phyloP scores from a whole-genome alignment of 2,797 vertebrate species.

The Podarcis lilfordi region DNA sequence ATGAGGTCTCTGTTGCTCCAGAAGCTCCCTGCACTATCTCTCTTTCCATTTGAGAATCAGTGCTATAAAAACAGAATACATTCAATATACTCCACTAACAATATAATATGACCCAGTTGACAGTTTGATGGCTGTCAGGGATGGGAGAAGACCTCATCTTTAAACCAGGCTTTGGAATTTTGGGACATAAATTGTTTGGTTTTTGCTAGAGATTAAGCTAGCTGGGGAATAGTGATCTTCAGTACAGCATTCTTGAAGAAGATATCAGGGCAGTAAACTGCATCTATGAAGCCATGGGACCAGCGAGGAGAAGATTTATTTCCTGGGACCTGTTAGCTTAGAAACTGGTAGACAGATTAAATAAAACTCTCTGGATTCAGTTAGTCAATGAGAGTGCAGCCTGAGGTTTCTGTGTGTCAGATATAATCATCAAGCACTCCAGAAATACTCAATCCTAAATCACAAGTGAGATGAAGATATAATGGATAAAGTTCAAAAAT shows the following conservation, averaged over 20 bases:
- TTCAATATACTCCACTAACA: background rate
- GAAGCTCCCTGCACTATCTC: too few relatives aligned
- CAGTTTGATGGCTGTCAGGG: background rate
- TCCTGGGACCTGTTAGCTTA: slow-evolving; percentile 2
- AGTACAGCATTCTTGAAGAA: background rate
- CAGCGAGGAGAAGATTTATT: slow-evolving; percentile 5
- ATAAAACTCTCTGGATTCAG: background rate
- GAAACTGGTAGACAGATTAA: background rate
- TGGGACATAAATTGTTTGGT: background rate
- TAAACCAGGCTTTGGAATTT: background rate
- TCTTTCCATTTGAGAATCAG: background rate
- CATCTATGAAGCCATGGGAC: background rate
- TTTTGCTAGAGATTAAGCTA: slow-evolving; percentile 5
- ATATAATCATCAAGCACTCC: background rate
- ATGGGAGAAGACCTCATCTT: background rate
- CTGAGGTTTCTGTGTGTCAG: slow-evolving; percentile 31
- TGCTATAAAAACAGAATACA: background rate
- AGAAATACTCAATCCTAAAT: slow-evolving; percentile 14
- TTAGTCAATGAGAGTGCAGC: slow-evolving; percentile 2
- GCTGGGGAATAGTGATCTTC: background rate
- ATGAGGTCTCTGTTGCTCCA: too few relatives aligned
- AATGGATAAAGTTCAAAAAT: slow-evolving; percentile 32
- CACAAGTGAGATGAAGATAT: background rate
- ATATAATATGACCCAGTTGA: background rate
- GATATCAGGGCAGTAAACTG: background rate